Evolutionary conservation across 2,888 invertebrate genomes (phyloP).

Genomic region (Alloscopus bannaensis): DNA sequence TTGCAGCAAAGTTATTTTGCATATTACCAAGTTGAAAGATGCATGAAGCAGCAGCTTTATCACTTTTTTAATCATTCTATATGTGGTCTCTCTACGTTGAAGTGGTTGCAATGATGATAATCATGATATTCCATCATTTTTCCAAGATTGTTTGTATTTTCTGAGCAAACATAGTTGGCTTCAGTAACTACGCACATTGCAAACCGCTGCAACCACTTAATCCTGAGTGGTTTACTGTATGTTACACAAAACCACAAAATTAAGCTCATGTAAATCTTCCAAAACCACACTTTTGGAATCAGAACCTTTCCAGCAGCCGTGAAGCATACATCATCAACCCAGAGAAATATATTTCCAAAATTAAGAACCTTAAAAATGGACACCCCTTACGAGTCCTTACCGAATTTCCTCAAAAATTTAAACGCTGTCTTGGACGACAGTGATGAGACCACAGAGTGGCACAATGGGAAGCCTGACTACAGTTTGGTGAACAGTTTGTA

Average conservation of each 20-base stretch:
- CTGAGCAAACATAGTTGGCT: background rate
- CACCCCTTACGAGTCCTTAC: conserved; percentile 24
- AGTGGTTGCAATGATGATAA: too few relatives aligned
- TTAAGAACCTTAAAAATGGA: conserved; percentile 4
- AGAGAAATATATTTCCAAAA: background rate
- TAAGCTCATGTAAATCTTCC: background rate
- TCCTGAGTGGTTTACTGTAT: too few relatives aligned
- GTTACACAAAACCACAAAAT: background rate
- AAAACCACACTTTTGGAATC: background rate
- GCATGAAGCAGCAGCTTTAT: too few relatives aligned
- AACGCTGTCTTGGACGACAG: conserved; percentile 57
- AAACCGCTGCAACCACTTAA: too few relatives aligned
- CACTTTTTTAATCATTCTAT: too few relatives aligned
- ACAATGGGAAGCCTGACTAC: conserved; percentile 70
- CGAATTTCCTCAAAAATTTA: conserved; percentile 58
- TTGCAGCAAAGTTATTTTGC: too few relatives aligned
- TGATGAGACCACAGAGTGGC: conserved; percentile 54
- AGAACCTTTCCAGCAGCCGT: too few relatives aligned
- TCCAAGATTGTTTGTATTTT: too few relatives aligned
- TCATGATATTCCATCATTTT: too few relatives aligned
- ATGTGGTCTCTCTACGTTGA: too few relatives aligned
- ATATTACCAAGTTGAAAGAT: too few relatives aligned
- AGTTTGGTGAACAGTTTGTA: conserved; percentile 73
- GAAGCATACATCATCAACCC: too few relatives aligned
- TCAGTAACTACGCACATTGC: background rate